phyloP scores from a whole-genome alignment of 2,797 vertebrate genomes.

The Halcyon leucocephala region DNA sequence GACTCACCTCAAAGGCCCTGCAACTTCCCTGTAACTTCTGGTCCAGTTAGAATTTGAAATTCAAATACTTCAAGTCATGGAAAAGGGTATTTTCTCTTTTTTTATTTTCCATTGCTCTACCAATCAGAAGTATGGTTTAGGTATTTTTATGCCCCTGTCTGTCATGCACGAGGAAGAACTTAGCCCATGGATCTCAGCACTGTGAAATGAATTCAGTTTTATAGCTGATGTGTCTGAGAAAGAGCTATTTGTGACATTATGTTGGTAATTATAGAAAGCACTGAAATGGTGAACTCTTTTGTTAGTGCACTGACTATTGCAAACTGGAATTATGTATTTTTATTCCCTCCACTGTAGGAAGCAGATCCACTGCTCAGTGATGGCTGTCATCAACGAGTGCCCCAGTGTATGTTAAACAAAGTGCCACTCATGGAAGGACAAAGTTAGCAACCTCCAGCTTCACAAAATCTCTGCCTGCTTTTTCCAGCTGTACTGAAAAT shows the following conservation, averaged over 20 bases:
- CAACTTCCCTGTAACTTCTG: background rate
- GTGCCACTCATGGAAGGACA: background rate
- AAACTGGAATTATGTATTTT: background rate
- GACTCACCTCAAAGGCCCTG: background rate
- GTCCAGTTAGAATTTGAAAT: background rate
- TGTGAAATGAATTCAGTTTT: slow-evolving; percentile 2
- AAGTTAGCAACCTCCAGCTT: background rate
- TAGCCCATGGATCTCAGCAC: background rate
- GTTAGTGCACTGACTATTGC: background rate
- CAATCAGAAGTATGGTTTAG: background rate
- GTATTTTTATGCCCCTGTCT: background rate
- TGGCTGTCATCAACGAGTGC: background rate
- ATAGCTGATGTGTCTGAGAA: background rate
- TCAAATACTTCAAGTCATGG: background rate
- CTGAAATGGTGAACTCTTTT: background rate
- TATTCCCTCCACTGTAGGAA: background rate
- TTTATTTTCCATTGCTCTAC: background rate
- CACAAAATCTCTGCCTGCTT: background rate
- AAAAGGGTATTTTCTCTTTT: background rate
- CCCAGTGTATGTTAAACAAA: background rate
- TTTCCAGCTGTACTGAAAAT: slow-evolving; percentile 14
- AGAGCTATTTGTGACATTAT: background rate
- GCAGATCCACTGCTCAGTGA: background rate
- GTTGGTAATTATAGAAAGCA: background rate
- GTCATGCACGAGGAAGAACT: background rate